A percentile compares a stretch with the other conserved stretches of the same genome.
These are phyloP conservation scores for Botia almorhae DNA, from an alignment of 2,797 vertebrate species.

Conservation along the genomic window DNA sequence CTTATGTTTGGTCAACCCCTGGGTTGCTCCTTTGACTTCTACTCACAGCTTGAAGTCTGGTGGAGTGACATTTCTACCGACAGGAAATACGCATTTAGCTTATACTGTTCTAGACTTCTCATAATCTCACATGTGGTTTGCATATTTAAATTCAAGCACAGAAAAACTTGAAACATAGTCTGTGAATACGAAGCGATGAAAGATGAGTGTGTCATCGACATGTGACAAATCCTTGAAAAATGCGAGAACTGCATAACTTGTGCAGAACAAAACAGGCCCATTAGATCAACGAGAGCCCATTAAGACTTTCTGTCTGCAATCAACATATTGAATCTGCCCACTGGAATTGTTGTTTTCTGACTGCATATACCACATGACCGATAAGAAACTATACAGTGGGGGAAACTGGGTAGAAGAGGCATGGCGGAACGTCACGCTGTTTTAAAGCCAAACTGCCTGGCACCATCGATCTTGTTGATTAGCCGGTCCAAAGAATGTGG, in stretches of 20 bases:
- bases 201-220: background rate
- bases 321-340: conserved; percentile 35
- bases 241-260: conserved; percentile 54
- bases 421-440: conserved; percentile 63
- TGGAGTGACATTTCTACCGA: conserved; percentile 64
- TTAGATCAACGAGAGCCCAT: conserved; percentile 18
- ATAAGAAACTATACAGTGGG: conserved; percentile 53
- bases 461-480: conserved; percentile 64
- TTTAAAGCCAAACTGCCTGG: conserved; percentile 69
- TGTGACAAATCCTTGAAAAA: background rate
- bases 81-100: conserved; percentile 44
- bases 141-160: conserved; percentile 6
- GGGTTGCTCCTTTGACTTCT: conserved; percentile 73
- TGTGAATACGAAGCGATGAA: background rate
- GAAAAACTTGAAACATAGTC: background rate
- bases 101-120: background rate
- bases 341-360: conserved; percentile 30
- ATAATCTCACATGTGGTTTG: background rate
- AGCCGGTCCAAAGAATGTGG: conserved; percentile 63
- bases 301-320: conserved; percentile 35
- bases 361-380: conserved; percentile 38
- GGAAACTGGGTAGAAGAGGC: conserved; percentile 48
- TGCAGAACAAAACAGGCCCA: conserved; percentile 15
- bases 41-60: conserved; percentile 67
- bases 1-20: conserved; percentile 77